Percentiles rank a stretch among this genome's conserved stretches.
Conservation (phyloP, 2,113 vertebrate species). For the Progne subis region DNA sequence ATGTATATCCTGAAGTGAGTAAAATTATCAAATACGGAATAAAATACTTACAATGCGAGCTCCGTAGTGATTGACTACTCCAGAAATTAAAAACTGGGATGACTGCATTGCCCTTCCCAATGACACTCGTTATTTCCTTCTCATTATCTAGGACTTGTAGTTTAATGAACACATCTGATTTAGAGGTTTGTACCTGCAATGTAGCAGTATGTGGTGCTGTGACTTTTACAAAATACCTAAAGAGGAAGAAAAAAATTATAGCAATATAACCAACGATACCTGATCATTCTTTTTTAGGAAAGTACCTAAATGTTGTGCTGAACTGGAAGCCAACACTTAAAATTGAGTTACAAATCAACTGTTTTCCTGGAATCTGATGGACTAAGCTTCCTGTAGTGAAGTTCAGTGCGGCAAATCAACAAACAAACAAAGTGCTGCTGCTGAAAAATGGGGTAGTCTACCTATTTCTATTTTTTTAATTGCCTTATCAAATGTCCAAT, state of each 20-base stretch:
- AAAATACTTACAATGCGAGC: constrained; percentile 73
- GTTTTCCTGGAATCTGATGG: background rate
- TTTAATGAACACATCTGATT: constrained; percentile 78
- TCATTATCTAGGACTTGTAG: constrained; percentile 85
- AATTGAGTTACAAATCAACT: background rate
- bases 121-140: constrained; percentile 66
- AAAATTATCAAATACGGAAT: background rate
- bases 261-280: background rate
- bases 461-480: background rate
- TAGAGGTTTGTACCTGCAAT: constrained; percentile 84
- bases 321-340: background rate
- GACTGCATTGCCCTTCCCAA: constrained; percentile 81
- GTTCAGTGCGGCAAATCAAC: background rate
- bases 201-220: constrained; percentile 73
- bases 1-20: background rate
- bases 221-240: constrained; percentile 81
- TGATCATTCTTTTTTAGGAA: background rate
- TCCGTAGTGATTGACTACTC: constrained; percentile 44
- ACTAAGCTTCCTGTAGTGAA: background rate
- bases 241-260: background rate
- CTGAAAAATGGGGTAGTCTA: background rate
- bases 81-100: constrained; percentile 85
- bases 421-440: background rate
- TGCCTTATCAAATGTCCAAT: background rate
- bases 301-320: background rate